Evolutionary conservation across 2,113 vertebrate genomes (phyloP).

Genomic region (Amia ocellicauda): DNA sequence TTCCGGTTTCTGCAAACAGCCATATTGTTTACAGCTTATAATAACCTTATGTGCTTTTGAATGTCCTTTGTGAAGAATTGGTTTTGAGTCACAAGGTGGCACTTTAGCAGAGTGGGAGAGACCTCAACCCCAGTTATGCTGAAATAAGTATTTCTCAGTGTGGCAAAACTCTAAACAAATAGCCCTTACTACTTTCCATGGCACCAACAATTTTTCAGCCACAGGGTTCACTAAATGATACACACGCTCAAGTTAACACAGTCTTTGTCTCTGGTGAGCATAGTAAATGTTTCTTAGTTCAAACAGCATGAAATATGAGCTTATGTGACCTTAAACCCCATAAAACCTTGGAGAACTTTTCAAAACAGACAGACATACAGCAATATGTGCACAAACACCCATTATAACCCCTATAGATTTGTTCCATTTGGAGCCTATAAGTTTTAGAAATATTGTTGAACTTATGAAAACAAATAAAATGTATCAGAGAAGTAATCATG

Average conservation of each 20-base stretch:
- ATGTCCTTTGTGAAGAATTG: conserved; percentile 30
- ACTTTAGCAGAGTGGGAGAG: conserved; percentile 46
- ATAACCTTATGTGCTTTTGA: conserved; percentile 46
- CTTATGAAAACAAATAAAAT: too few species aligned
- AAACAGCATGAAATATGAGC: conserved; percentile 7
- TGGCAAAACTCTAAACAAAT: conserved; percentile 31
- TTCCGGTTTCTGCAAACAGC: too few species aligned
- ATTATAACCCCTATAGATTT: too few species aligned
- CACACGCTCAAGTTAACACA: conserved; percentile 16
- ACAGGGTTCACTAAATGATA: conserved; percentile 20
- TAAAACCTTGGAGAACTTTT: conserved; percentile 12
- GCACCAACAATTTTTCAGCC: conserved; percentile 21
- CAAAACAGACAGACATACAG: background rate
- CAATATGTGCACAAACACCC: background rate
- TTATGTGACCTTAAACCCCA: conserved; percentile 15
- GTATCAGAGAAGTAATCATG: too few species aligned
- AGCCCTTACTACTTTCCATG: conserved; percentile 18
- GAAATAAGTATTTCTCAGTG: conserved; percentile 30
- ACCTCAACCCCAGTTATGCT: conserved; percentile 31
- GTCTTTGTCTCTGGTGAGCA: background rate
- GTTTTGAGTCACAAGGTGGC: conserved; percentile 36
- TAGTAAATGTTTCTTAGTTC: conserved; percentile 2
- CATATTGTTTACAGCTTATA: conserved; percentile 9
- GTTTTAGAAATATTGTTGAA: too few species aligned
- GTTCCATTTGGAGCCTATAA: too few species aligned